Conservation (phyloP, 2,888 invertebrate genomes). For the Thymelicus sylvestris region DNA sequence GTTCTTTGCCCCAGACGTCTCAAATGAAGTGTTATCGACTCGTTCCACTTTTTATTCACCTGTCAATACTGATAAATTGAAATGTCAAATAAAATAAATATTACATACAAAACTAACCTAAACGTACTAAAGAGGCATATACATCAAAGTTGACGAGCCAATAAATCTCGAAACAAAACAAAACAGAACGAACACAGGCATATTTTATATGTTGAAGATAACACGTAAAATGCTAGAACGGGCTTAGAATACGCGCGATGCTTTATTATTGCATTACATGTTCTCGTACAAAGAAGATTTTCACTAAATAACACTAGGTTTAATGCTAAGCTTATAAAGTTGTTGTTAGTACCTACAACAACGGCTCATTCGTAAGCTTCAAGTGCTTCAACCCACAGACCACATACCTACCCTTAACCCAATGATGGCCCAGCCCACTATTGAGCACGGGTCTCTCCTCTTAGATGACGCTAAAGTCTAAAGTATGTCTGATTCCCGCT, state of each 20-base stretch:
- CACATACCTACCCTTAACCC: too few species aligned
- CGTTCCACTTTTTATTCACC: conserved; percentile 1
- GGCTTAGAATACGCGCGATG: background rate
- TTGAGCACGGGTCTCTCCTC: too few species aligned
- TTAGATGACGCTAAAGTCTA: too few species aligned
- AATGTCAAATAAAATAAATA: conserved; percentile 22
- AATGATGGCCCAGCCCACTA: too few species aligned
- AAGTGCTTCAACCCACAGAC: too few species aligned
- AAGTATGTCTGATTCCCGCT: too few species aligned
- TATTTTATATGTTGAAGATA: conserved; percentile 15
- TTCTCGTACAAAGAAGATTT: too few species aligned
- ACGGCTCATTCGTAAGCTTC: too few species aligned
- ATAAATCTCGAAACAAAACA: conserved; percentile 26
- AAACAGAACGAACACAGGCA: background rate
- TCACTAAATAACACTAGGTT: too few species aligned
- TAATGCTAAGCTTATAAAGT: too few species aligned
- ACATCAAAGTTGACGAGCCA: conserved; percentile 22
- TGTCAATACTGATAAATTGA: conserved; percentile 1
- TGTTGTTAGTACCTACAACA: too few species aligned
- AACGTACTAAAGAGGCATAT: conserved; percentile 10
- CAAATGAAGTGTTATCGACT: background rate
- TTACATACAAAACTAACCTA: conserved; percentile 22
- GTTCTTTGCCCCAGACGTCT: background rate
- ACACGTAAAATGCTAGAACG: background rate
- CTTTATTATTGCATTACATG: too few species aligned